Evolutionary conservation across 2,113 vertebrate species (phyloP).

Genomic region (Eulemur macaco): DNA sequence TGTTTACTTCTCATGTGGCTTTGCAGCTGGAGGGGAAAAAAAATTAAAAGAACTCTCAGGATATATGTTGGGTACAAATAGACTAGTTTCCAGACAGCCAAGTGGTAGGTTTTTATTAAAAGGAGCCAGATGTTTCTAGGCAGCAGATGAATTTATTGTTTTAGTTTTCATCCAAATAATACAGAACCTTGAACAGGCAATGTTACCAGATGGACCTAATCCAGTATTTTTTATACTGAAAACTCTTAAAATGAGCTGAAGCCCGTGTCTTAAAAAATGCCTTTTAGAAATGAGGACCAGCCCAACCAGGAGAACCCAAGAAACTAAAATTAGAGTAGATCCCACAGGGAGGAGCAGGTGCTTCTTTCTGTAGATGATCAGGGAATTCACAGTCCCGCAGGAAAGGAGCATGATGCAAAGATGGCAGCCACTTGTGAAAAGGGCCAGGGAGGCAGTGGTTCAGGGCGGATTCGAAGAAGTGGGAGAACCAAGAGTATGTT

Average conservation of each 20-base stretch:
- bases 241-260: not conserved
- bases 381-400: accelerated
- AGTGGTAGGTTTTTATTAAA: constrained; percentile 32
- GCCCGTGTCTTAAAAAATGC: not conserved
- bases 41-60: not conserved
- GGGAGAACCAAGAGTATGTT: accelerated
- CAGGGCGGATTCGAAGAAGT: not conserved
- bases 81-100: constrained; percentile 46
- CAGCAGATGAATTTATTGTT: constrained; percentile 31
- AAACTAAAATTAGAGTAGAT: too few species aligned
- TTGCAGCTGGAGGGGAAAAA: not conserved
- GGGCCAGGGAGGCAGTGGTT: accelerated
- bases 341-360: too few species aligned
- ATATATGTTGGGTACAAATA: constrained; percentile 18
- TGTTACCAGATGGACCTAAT: not conserved
- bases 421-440: accelerated
- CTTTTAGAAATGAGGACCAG: not conserved
- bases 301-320: too few species aligned
- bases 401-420: accelerated
- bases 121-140: constrained; percentile 48
- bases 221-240: not conserved
- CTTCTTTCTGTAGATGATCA: not conserved
- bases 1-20: not conserved
- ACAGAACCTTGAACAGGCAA: not conserved
- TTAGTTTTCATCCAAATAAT: constrained; percentile 22